Evolutionary conservation across 2,797 vertebrate species (phyloP), one percentile per base, ranked within the genome.

Genomic region (Sebastes minor): DNA sequence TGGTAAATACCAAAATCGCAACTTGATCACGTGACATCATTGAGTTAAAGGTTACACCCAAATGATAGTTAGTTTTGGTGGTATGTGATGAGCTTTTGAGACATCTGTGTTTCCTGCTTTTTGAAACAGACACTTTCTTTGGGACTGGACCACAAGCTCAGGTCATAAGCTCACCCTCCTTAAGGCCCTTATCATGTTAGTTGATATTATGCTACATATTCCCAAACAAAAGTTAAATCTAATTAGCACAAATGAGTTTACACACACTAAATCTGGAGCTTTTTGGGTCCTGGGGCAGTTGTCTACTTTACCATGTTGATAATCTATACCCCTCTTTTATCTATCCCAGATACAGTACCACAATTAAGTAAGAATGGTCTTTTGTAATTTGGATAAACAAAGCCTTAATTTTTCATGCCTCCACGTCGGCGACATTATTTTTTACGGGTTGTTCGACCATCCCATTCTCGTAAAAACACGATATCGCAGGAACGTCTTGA

Each of bases 1-100:
- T 56, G 73, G n/a, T 27, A 68, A 86, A 86, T 81, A 66, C 57
- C 71, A 78, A 85, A 85, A 84, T 69, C 27, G 56, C 61, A 68
- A 8, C 35, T 4, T 71, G 83, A 75, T 71, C 13, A 78, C 57
- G 64, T 13, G 38, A 69, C n/a, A 9, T 28, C n/a, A 70, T 20
- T 63, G 55, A 71, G 28, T 64, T 61, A 33, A 66, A 83, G 32
- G 23, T 6, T 61, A 71, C 52, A 35, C 27, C 65, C 13, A 71
- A 82, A 75, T 11, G 22, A 30, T 18, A 16, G 33, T 23, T 16
- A 27, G 22, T 5, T 68, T 32, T 18, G 25, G 14, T 56, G 3
- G 32, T n/a, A 27, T 35, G 66, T 35, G 61, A 4, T 22, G 22
- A 16, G 8, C 8, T 52, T 49, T 67, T 33, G 2, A 32, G 27